Evolutionary conservation across 2,797 vertebrate genomes (phyloP).

Genomic region (Malacoraja senta): DNA sequence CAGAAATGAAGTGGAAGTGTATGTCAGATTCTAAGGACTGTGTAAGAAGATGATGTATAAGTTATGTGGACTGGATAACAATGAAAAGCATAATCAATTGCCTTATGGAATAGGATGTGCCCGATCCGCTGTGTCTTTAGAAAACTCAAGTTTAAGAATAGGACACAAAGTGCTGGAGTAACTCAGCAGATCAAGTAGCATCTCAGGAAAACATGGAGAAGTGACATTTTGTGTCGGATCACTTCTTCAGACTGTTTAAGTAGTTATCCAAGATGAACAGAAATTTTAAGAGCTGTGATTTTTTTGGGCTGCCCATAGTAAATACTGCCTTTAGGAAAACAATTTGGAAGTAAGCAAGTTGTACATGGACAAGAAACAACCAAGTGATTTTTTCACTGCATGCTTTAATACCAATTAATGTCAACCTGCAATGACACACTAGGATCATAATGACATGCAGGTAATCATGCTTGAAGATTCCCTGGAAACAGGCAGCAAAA

Average conservation of each 20-base stretch:
- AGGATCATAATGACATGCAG: background rate
- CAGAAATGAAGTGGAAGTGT: no score
- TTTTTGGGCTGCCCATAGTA: background rate
- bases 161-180: no score
- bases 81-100: background rate
- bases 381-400: background rate
- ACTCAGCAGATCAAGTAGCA: no score
- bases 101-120: background rate
- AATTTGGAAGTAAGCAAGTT: no score
- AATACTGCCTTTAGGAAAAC: no score
- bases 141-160: background rate
- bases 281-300: background rate
- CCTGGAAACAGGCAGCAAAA: background rate
- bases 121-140: background rate
- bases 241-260: no score
- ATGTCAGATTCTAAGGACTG: no score
- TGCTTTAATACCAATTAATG: background rate
- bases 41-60: no score
- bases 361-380: background rate
- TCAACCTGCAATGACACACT: background rate
- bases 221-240: no score
- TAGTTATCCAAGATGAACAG: background rate
- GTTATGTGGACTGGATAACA: background rate
- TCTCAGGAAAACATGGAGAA: no score
- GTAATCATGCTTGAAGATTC: background rate